Conservation (phyloP, 2,113 vertebrate species). For the Tenebrosternarchus preto region DNA sequence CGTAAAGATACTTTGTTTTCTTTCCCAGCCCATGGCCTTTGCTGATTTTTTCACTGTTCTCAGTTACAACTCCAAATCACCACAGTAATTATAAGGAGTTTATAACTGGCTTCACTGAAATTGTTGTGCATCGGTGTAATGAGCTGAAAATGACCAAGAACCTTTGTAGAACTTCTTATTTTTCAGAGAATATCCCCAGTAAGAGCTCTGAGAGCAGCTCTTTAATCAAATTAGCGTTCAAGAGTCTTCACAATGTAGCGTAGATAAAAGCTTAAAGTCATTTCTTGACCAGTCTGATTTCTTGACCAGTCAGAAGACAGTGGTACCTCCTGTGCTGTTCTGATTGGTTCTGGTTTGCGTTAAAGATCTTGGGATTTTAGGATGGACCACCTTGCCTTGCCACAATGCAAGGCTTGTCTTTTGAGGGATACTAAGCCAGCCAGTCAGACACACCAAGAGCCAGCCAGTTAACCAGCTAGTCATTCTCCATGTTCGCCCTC, state of each 20-base stretch:
- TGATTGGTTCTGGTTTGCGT: not conserved
- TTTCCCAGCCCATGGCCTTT: too few species aligned
- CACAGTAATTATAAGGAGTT: not conserved
- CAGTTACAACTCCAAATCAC: conserved; percentile 11
- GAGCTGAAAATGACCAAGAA: not conserved
- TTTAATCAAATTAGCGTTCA: conserved; percentile 37
- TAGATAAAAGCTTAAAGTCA: conserved; percentile 19
- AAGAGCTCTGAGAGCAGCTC: conserved; percentile 29
- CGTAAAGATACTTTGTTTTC: too few species aligned
- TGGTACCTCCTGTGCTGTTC: not conserved
- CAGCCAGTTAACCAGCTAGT: too few species aligned
- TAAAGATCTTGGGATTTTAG: not conserved
- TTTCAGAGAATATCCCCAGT: conserved; percentile 30
- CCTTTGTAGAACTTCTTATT: not conserved
- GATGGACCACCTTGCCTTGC: not conserved
- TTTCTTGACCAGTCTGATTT: too few species aligned
- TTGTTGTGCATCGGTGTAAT: conserved; percentile 1
- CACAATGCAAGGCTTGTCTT: too few species aligned
- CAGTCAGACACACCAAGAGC: too few species aligned
- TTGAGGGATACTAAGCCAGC: too few species aligned
- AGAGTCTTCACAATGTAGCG: conserved; percentile 16
- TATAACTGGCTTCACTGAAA: too few species aligned
- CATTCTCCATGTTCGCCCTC: not conserved
- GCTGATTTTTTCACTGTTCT: not conserved
- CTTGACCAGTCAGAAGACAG: not conserved